phyloP scores from a whole-genome alignment of 1,140 invertebrate species.

The Brachionus asplanchnoidis region DNA sequence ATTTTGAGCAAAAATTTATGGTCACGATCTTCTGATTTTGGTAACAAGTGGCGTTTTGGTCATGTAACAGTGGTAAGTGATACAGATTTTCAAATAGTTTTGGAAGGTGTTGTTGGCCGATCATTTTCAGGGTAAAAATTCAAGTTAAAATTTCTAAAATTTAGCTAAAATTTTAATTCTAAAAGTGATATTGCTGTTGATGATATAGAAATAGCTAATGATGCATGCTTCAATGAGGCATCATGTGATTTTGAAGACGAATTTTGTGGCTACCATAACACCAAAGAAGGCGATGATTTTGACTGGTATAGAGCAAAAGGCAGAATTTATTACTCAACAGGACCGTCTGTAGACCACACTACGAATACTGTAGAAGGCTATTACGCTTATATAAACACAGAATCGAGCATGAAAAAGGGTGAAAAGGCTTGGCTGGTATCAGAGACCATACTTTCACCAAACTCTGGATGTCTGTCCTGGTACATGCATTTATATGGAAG shows the following conservation, averaged over 20 bases:
- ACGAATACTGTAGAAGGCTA: slow-evolving; percentile 41
- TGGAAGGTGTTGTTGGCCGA: slow-evolving; percentile 14
- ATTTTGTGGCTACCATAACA: slow-evolving; percentile 47
- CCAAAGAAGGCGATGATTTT: slow-evolving; percentile 43
- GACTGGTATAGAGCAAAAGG: slow-evolving; percentile 43
- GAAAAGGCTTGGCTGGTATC: slow-evolving; percentile 35
- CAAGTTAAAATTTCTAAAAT: neutral
- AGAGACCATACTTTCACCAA: slow-evolving; percentile 42
- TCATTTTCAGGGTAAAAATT: slow-evolving; percentile 11
- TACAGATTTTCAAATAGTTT: slow-evolving; percentile 14
- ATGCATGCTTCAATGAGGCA: slow-evolving; percentile 44
- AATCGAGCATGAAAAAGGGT: neutral
- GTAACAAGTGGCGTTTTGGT: slow-evolving; percentile 23
- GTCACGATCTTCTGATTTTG: slow-evolving; percentile 2
- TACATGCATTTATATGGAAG: slow-evolving; percentile 55
- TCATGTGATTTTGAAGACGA: slow-evolving; percentile 46
- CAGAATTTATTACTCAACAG: slow-evolving; percentile 8
- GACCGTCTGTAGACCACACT: slow-evolving; percentile 48
- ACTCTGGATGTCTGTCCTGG: neutral
- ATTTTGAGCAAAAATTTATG: neutral
- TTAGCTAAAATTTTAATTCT: neutral
- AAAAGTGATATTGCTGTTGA: slow-evolving; percentile 56
- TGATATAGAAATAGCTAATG: slow-evolving; percentile 50
- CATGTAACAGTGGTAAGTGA: slow-evolving; percentile 20
- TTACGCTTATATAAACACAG: slow-evolving; percentile 45